Evolutionary conservation across 2,888 invertebrate genomes (phyloP).

Genomic region (Clitarchus hookeri): DNA sequence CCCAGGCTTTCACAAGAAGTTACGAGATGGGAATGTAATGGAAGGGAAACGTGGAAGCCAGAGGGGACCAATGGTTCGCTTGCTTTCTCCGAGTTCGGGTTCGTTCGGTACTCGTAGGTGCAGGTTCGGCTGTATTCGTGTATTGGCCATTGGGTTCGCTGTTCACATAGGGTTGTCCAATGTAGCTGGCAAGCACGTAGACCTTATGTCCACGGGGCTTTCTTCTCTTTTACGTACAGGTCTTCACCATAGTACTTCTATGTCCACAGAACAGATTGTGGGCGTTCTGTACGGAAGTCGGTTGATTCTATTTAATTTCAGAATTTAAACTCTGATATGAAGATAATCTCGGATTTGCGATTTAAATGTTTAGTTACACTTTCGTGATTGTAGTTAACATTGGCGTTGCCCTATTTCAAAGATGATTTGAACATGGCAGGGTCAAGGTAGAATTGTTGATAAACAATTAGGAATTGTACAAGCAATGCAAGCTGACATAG

Average conservation of each 20-base stretch:
- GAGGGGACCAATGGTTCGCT: background rate
- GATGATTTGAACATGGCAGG: background rate
- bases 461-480: background rate
- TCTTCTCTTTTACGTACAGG: background rate
- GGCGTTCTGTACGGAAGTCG: background rate
- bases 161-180: background rate
- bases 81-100: conserved; percentile 19
- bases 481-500: background rate
- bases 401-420: background rate
- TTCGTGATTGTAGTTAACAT: background rate
- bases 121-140: conserved; percentile 22
- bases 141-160: conserved; percentile 10
- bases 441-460: background rate
- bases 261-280: background rate
- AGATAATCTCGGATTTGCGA: background rate
- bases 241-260: conserved; percentile 2
- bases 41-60: background rate
- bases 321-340: background rate
- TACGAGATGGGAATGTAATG: background rate
- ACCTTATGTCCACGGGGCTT: background rate
- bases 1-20: background rate
- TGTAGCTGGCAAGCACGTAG: background rate
- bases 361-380: background rate
- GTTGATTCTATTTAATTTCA: background rate
- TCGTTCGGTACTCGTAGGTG: background rate